phyloP scores from a whole-genome alignment of 2,797 vertebrate genomes.

The Argyrosomus regius region DNA sequence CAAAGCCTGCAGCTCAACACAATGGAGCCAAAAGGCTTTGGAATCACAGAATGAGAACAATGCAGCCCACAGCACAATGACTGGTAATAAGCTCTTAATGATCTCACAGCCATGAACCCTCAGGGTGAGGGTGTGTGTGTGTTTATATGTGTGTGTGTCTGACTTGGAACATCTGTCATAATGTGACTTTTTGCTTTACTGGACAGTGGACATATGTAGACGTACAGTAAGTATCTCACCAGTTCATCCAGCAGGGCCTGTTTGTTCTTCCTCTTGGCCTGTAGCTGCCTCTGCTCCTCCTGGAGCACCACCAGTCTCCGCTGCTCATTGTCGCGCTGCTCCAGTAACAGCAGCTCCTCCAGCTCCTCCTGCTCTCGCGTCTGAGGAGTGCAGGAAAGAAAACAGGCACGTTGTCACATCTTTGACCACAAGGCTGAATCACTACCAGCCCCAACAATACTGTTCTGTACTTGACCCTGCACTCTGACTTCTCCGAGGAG shows the following conservation, averaged over 20 bases:
- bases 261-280: conserved; percentile 95
- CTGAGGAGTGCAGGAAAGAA: conserved; percentile 76
- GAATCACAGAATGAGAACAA: conserved; percentile 82
- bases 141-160: conserved; percentile 3
- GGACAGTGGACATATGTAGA: conserved; percentile 14
- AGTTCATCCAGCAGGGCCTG: conserved; percentile 96
- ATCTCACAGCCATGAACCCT: conserved; percentile 69
- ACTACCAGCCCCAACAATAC: not conserved
- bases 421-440: not conserved
- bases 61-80: conserved; percentile 73
- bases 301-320: conserved; percentile 91
- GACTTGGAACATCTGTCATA: conserved; percentile 47
- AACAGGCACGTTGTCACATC: not conserved
- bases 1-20: conserved; percentile 81
- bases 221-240: conserved; percentile 82
- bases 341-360: conserved; percentile 93
- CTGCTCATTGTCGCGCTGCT: conserved; percentile 92
- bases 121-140: conserved; percentile 56
- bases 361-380: conserved; percentile 96
- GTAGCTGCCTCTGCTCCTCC: conserved; percentile 94
- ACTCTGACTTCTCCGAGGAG: not conserved
- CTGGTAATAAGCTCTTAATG: conserved; percentile 83
- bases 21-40: conserved; percentile 80
- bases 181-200: conserved; percentile 21
- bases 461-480: not conserved